These are phyloP conservation scores for Myiotriccus ornatus DNA, from an alignment of 2,797 vertebrate species.

Conservation along the genomic window DNA sequence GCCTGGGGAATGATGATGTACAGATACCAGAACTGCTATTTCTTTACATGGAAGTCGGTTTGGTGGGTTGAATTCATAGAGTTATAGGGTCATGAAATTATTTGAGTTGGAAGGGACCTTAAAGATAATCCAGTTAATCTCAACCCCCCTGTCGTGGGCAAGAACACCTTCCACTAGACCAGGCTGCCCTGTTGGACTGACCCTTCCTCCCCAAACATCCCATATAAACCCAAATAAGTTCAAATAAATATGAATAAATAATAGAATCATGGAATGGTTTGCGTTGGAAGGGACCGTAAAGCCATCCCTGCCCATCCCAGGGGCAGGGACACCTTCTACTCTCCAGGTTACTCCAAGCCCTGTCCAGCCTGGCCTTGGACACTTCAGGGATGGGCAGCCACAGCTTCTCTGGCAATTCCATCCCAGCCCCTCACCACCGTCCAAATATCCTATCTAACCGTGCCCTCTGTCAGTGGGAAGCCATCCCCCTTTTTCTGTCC, in stretches of 20 bases:
- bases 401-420: not conserved
- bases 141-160: no score
- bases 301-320: no score
- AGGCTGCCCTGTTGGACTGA: no score
- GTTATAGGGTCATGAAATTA: not conserved
- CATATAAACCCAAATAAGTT: no score
- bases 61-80: not conserved
- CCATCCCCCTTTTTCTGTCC: accelerated
- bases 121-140: no score
- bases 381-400: not conserved
- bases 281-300: not conserved
- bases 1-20: accelerated
- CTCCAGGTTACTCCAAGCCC: not conserved
- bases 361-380: accelerated
- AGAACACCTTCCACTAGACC: no score
- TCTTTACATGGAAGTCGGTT: accelerated
- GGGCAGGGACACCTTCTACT: not conserved
- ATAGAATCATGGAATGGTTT: not conserved
- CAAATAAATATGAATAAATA: no score
- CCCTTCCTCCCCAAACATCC: no score
- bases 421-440: not conserved
- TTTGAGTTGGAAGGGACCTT: not conserved
- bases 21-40: accelerated
- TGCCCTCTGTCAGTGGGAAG: not conserved
- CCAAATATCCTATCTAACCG: not conserved